Evolutionary conservation across 2,888 invertebrate genomes (phyloP).

Genomic region (Tridacna gigas): DNA sequence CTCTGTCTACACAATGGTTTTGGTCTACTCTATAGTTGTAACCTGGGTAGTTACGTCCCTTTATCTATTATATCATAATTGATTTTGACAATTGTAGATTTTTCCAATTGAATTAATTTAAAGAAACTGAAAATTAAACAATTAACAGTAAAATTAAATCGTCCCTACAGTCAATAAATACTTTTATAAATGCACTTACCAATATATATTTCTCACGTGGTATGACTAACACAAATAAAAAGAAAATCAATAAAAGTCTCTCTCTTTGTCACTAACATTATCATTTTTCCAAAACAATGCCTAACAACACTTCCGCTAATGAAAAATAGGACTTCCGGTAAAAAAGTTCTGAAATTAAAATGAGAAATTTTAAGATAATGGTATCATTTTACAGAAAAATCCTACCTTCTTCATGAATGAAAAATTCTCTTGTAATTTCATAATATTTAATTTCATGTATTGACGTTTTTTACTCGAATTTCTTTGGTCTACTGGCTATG

Average conservation of each 20-base stretch:
- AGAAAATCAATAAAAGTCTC: conserved; percentile 50
- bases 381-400: background rate
- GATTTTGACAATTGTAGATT: conserved; percentile 1
- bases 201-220: background rate
- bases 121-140: background rate
- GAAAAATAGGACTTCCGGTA: conserved; percentile 29
- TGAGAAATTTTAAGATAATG: background rate
- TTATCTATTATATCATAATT: conserved; percentile 5
- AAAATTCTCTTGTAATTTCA: too few species aligned
- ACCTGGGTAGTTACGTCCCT: background rate
- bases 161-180: background rate
- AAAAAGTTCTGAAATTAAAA: background rate
- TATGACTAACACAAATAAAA: conserved; percentile 4
- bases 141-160: background rate
- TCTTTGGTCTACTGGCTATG: too few species aligned
- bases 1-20: background rate
- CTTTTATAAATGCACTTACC: background rate
- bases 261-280: conserved; percentile 62
- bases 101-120: background rate
- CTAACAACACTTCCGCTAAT: conserved; percentile 63
- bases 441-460: too few species aligned
- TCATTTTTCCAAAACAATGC: conserved; percentile 62
- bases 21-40: too few species aligned
- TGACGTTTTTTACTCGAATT: too few species aligned
- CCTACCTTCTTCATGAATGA: too few species aligned